Evolutionary conservation across 2,797 vertebrate genomes (phyloP).

Genomic region (Distichodus sexfasciatus): DNA sequence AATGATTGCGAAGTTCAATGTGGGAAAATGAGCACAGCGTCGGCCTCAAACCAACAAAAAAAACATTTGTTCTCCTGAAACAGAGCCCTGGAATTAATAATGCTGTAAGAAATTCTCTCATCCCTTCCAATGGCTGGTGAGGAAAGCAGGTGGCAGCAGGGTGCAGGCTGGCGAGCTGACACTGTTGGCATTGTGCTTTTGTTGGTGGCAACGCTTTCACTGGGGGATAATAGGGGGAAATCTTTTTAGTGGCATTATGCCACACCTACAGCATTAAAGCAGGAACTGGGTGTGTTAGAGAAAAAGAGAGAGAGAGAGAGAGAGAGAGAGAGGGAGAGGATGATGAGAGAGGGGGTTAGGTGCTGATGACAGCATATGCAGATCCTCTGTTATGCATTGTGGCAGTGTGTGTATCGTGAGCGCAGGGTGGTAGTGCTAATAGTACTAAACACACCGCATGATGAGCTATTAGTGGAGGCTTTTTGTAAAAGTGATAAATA

Average conservation of each 20-base stretch:
- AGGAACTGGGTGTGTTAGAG: slow-evolving; percentile 12
- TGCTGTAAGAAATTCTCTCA: not conserved
- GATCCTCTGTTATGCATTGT: slow-evolving; percentile 44
- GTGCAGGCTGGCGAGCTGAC: slow-evolving; percentile 9
- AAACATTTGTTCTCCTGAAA: no score
- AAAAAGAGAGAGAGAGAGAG: slow-evolving; percentile 7
- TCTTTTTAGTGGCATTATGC: slow-evolving; percentile 50
- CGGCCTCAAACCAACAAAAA: no score
- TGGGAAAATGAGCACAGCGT: no score
- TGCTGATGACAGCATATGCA: slow-evolving; percentile 41
- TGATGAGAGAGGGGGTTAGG: slow-evolving; percentile 24
- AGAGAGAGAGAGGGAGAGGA: not conserved
- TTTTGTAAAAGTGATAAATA: slow-evolving; percentile 62
- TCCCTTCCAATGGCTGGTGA: slow-evolving; percentile 26
- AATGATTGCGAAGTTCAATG: no score
- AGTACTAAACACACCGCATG: slow-evolving; percentile 51
- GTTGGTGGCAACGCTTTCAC: slow-evolving; percentile 41
- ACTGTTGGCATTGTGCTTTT: slow-evolving; percentile 34
- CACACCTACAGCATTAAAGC: slow-evolving; percentile 40
- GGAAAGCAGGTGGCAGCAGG: slow-evolving; percentile 12
- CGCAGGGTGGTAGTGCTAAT: slow-evolving; percentile 53
- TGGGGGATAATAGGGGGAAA: slow-evolving; percentile 43
- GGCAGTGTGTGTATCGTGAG: slow-evolving; percentile 52
- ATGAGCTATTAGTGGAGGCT: slow-evolving; percentile 55
- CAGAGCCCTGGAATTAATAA: no score